Base-by-base conservation (phyloP, 2,888 invertebrate species). In the Polydrusus tereticollis region DNA sequence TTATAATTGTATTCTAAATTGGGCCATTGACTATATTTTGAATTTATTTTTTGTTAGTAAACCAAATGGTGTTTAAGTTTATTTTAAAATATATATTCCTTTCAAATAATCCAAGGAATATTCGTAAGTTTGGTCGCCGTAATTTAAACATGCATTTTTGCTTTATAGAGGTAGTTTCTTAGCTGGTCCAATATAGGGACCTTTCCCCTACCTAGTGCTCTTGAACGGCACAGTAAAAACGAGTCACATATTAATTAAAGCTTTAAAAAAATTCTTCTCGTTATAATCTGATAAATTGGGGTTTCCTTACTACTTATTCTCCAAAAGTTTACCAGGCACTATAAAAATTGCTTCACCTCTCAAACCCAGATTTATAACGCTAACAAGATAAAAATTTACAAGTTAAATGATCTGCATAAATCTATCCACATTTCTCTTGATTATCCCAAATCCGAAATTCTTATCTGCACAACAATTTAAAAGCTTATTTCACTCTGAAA, bases 391-490 rank as follows among this genome's bases (percentile, higher is more conserved):
- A 47, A 29, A 65, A 70, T 70, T 70, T 70, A 65, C 58, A 70
- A 70, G 70, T 65, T 36, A 63, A 70, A 70, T 59, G 38, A 70
- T 70, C 52, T 20, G 65, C 70, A 70, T 70, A 70, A 70, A 69
- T 69, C 55, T 69, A 62, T 58, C 65, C 50, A 16, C 60, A 47
- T 64, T 50, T 43, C 45, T 47, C 26, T 59, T 62, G 63, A 63
- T 62, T 64, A 62, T 50, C 59, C 67, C n/a, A 29, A 52, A 55
- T 18, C 21, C 43, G 23, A 38, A 55, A 29, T 29, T 20, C 52
- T 69, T 69, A 60, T 69, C 60, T 41, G 69, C 62, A 60, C 60
- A 52, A 62, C 62, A 69, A 69, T 69, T 52, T 62, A 33, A 41
- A 62, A 52, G 26, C 36, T 60, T 16, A 36, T 12, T 16, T 33